phyloP scores from a whole-genome alignment of 2,888 invertebrate genomes.

The Ecliptopera silaceata region DNA sequence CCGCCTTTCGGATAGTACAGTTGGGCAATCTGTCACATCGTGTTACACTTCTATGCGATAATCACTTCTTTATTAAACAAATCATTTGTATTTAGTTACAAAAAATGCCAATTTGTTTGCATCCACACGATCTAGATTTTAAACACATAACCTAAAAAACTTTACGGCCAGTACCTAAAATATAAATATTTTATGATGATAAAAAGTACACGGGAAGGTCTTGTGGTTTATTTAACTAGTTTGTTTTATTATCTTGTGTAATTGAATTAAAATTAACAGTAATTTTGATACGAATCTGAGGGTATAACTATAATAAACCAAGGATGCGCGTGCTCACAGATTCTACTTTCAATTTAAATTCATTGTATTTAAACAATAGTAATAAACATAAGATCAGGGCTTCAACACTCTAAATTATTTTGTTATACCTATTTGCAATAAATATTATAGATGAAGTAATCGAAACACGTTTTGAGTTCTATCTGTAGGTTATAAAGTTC shows the following conservation, averaged over 20 bases:
- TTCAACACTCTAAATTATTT: conserved; percentile 29
- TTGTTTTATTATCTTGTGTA: background rate
- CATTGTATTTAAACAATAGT: conserved; percentile 47
- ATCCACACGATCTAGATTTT: conserved; percentile 15
- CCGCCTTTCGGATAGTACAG: conserved; percentile 40
- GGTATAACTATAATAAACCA: conserved; percentile 17
- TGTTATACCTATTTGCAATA: conserved; percentile 13
- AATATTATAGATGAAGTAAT: conserved; percentile 4
- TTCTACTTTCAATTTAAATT: conserved; percentile 49
- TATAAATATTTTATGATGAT: conserved; percentile 6
- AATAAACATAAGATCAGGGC: conserved; percentile 34
- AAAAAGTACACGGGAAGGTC: conserved; percentile 2
- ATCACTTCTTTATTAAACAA: conserved; percentile 46
- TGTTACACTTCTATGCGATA: conserved; percentile 44
- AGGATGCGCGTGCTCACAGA: conserved; percentile 48
- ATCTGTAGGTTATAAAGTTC: background rate
- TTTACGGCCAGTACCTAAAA: conserved; percentile 9
- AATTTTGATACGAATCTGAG: conserved; percentile 9
- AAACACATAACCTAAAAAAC: conserved; percentile 8
- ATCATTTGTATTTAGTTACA: conserved; percentile 42
- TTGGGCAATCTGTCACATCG: conserved; percentile 49
- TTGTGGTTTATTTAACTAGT: background rate
- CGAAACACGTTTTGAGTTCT: background rate
- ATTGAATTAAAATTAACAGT: conserved; percentile 11
- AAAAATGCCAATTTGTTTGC: conserved; percentile 33